These are phyloP conservation scores for Apamea sordens DNA, from an alignment of 2,888 invertebrate species.

Conservation along the genomic window DNA sequence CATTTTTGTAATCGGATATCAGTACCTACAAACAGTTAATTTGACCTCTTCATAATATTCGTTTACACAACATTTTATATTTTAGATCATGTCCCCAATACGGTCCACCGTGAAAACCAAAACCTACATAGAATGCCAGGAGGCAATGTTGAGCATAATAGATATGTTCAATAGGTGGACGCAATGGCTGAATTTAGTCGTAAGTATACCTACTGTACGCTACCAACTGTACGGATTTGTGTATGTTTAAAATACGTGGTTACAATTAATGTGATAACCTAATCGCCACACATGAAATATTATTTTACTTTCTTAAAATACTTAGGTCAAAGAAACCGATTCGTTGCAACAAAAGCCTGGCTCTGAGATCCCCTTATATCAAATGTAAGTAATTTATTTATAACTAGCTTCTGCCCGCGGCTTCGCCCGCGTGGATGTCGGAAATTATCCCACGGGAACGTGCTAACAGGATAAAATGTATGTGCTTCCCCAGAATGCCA, in stretches of 20 bases:
- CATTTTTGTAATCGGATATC: background rate
- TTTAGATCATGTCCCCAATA: slow-evolving; percentile 81
- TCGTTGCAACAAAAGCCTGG: slow-evolving; percentile 64
- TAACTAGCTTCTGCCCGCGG: no score
- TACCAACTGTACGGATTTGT: background rate
- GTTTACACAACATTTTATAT: slow-evolving; percentile 2
- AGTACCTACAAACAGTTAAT: background rate
- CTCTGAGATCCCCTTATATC: slow-evolving; percentile 64
- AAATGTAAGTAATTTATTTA: slow-evolving; percentile 71
- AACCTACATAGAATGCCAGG: slow-evolving; percentile 77
- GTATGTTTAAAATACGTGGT: background rate
- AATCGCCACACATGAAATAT: background rate
- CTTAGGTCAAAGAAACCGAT: slow-evolving; percentile 80
- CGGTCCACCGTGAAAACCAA: slow-evolving; percentile 77
- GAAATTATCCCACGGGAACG: no score
- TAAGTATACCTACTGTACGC: slow-evolving; percentile 71
- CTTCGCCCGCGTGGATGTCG: no score
- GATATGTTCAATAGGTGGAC: slow-evolving; percentile 85
- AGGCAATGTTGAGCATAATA: slow-evolving; percentile 82
- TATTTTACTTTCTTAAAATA: slow-evolving; percentile 22
- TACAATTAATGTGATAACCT: no score
- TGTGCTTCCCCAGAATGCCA: no score
- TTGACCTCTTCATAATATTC: background rate
- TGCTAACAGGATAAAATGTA: no score
- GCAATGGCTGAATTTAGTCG: slow-evolving; percentile 82